Conservation (phyloP, 2,797 vertebrate genomes). For the Clamator glandarius region DNA sequence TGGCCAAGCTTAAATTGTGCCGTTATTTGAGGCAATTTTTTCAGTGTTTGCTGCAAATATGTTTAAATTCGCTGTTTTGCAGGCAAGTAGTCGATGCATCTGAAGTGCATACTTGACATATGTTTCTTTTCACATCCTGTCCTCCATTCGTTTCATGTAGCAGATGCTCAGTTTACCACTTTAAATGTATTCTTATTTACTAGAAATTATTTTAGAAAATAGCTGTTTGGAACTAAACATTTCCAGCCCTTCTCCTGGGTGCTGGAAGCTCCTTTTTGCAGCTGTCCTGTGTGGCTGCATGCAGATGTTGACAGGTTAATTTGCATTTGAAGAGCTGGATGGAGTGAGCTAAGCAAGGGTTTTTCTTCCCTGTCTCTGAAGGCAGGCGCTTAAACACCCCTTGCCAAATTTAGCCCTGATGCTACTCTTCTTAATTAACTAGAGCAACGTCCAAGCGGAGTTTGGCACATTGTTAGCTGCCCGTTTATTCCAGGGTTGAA, state of each 20-base stretch:
- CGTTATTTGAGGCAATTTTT: not conserved
- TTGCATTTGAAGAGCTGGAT: conserved; percentile 71
- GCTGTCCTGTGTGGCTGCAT: conserved; percentile 49
- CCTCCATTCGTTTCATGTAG: conserved; percentile 61
- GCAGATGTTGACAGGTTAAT: conserved; percentile 70
- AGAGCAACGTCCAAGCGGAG: conserved; percentile 21
- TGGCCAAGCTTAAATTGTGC: not conserved
- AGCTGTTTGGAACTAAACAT: conserved; percentile 55
- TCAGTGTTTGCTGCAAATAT: conserved; percentile 34
- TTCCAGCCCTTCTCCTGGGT: conserved; percentile 39
- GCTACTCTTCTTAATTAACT: conserved; percentile 49
- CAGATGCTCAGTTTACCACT: conserved; percentile 69
- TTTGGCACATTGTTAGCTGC: conserved; percentile 22
- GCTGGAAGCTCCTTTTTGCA: conserved; percentile 45
- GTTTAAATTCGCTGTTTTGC: conserved; percentile 39
- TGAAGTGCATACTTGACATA: conserved; percentile 67
- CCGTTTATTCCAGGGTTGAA: conserved; percentile 42
- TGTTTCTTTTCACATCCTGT: conserved; percentile 66
- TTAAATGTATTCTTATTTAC: conserved; percentile 68
- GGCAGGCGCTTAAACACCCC: conserved; percentile 29
- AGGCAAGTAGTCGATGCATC: conserved; percentile 67
- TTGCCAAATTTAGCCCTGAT: conserved; percentile 54
- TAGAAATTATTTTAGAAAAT: conserved; percentile 65
- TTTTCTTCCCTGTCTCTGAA: conserved; percentile 61
- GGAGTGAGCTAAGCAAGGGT: conserved; percentile 48